Evolutionary conservation across 2,888 invertebrate species (phyloP), one percentile per base, ranked within the genome.

Genomic region (Buathra laborator): DNA sequence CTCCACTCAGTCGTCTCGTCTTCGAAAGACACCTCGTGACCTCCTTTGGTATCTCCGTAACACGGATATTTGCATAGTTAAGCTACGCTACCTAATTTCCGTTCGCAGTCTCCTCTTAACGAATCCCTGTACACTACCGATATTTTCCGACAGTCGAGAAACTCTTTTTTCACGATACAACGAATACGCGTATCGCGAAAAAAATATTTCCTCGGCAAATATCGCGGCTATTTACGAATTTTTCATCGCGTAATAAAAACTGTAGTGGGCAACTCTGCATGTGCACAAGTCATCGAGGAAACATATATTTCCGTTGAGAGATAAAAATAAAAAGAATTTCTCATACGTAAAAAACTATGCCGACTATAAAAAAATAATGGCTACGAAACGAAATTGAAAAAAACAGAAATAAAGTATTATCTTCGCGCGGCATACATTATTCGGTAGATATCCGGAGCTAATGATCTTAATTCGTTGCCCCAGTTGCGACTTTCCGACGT

Each of bases 381-480:
- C 24, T 24, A 24, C 37, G 37, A 37, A 37, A 37, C 37, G 37
- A 56, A 56, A 56, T 12, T 4, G 12, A 56, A 24, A 24, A 56
- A 37, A 37, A 37, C 6, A 3, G 56, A 12, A 56, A 56, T 10
- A 56, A 56, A 19, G 56, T 3, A 24, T 10, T 24, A 56, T 56
- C 24, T 10, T 10, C 56, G 3, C 19, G 19, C 24, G 24, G 10
- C 19, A 19, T 56, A 19, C 19, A 9, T 7, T 24, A 19, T 12
- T 56, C 12, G 56, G 10, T 10, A 56, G 10, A 12, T 9, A 56
- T 56, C 12, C 24, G 56, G 24, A 12, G 24, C 19, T 56, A 24
- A 56, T 56, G 56, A 56, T 56, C 56, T 56, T 56, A 56, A 56
- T 56, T 10, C 56, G 19, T 24, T 56, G 56, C 19, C 56, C 56